Evolutionary conservation across 2,113 vertebrate species (phyloP), one percentile per base, ranked within the genome.

Genomic region (Oryzias melastigma): DNA sequence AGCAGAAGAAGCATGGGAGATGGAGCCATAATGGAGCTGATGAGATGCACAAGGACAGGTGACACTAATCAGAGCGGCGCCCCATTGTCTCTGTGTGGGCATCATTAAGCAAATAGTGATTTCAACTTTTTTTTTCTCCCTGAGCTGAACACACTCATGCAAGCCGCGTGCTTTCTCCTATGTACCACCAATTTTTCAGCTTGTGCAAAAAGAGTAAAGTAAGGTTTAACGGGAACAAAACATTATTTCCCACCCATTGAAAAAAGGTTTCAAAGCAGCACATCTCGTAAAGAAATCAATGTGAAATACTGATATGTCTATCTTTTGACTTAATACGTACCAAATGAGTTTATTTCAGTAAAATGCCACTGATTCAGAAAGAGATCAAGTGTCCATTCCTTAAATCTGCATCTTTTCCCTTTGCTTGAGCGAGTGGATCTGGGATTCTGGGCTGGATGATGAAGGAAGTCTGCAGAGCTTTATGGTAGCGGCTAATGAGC

Each of bases 391-490:
- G 5, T 65, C 58, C 81, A 72, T 78, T 78, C 69, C 55, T 44
- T 64, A 45, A 42, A 71, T 89, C 89, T 78, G 73, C 78, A 54
- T 78, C 84, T 60, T 84, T 82, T 14, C 14, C 64, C 58, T 87
- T 68, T 69, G 75, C 76, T 77, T 65, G 40, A 75, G 51, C 86
- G 60, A 29, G 62, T 53, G 62, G 91, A 83, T 85, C 85, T 81
- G 87, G 51, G 58, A 25, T 61, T 16, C 68, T 65, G 71, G 79
- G 83, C 75, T 66, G 77, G 77, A 91, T 68, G 44, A 84, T 87
- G 85, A 93, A 94, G 77, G 91, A 93, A 87, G 88, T 92, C 65
- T 83, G 92, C 81, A 87, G 80, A 14, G 91, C 91, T 78, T 86
- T 78, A 65, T 58, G 88, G 82, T 91, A 90, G 62, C 81, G 81